Conservation (phyloP, 2,113 vertebrate species). For the Otolemur garnettii region DNA sequence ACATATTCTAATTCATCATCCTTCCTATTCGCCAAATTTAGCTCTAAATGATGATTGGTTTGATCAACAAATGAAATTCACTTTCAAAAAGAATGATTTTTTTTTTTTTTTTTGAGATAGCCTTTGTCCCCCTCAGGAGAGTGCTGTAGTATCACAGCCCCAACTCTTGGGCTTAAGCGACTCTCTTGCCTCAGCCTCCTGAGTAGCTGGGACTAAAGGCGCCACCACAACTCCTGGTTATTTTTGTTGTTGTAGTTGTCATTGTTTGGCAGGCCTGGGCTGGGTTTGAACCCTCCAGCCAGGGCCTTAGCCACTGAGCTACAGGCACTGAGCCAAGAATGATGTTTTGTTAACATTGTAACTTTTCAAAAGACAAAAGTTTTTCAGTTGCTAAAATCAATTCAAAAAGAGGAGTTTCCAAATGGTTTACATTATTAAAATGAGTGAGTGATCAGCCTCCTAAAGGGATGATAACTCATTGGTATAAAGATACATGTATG, state of each 20-base stretch:
- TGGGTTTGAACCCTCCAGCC: too few relatives aligned
- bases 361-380: conserved; percentile 50
- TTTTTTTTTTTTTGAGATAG: neutral
- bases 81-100: conserved; percentile 37
- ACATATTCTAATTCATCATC: neutral
- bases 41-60: conserved; percentile 36
- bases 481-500: neutral
- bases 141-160: too few relatives aligned
- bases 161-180: too few relatives aligned
- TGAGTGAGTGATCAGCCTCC: conserved; percentile 24
- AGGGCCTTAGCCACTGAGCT: too few relatives aligned
- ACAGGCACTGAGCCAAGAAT: neutral
- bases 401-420: neutral
- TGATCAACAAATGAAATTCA: conserved; percentile 43
- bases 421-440: conserved; percentile 46
- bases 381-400: conserved; percentile 21
- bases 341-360: neutral
- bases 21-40: conserved; percentile 42
- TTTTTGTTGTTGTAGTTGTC: too few relatives aligned
- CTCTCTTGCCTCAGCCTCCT: too few relatives aligned
- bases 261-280: too few relatives aligned
- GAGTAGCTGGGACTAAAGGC: too few relatives aligned
- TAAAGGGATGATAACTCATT: neutral
- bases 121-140: too few relatives aligned
- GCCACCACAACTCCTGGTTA: too few relatives aligned